Percentiles rank a stretch among this genome's conserved stretches.
phyloP scores from a whole-genome alignment of 2,888 invertebrate species.

The Dicyrtomina minuta region DNA sequence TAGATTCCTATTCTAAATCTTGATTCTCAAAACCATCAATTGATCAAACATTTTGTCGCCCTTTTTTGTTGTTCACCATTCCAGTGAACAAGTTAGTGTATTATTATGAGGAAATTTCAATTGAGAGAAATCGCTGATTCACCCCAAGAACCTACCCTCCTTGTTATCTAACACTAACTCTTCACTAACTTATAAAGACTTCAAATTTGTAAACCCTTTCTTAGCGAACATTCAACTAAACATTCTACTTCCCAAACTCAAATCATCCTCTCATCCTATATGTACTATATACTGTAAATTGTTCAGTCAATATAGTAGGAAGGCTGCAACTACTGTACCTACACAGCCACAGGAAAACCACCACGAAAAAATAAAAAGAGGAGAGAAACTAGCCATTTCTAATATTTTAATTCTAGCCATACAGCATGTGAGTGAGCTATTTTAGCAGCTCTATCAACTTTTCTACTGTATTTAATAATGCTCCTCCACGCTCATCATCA shows the following conservation, averaged over 20 bases:
- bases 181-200: slow-evolving; percentile 35
- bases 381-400: too few relatives aligned
- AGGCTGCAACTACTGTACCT: too few relatives aligned
- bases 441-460: too few relatives aligned
- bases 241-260: slow-evolving; percentile 16
- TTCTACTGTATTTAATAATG: neutral
- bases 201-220: slow-evolving; percentile 45
- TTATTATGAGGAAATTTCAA: slow-evolving; percentile 51
- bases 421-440: too few relatives aligned
- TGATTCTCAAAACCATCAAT: slow-evolving; percentile 52
- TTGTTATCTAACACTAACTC: slow-evolving; percentile 42
- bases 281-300: too few relatives aligned
- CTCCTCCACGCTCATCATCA: slow-evolving; percentile 6
- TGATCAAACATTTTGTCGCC: slow-evolving; percentile 53
- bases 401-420: too few relatives aligned
- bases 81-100: slow-evolving; percentile 47
- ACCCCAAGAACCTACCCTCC: slow-evolving; percentile 49
- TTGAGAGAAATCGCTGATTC: slow-evolving; percentile 52
- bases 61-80: slow-evolving; percentile 46
- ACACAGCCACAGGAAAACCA: neutral
- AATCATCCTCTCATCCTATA: slow-evolving; percentile 13
- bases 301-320: too few relatives aligned
- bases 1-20: slow-evolving; percentile 36
- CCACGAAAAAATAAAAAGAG: too few relatives aligned
- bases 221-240: slow-evolving; percentile 39